phyloP scores from a whole-genome alignment of 2,888 invertebrate genomes.

The Dryococelus australis region DNA sequence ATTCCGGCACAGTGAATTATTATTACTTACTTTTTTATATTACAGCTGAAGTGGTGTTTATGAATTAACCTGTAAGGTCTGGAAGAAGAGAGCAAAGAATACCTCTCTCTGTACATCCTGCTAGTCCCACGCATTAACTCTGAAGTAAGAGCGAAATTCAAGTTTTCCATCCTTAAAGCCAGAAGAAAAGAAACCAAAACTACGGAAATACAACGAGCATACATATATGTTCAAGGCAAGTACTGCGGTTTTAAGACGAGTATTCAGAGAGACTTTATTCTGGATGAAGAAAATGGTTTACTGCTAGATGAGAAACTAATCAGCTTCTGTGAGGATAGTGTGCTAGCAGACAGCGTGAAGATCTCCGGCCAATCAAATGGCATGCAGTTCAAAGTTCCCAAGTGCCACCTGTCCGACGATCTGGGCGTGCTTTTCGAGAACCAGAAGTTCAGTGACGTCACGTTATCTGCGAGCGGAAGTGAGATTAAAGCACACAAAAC shows the following conservation, averaged over 20 bases:
- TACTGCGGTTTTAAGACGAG: constrained; percentile 99
- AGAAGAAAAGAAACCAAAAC: constrained; percentile 99
- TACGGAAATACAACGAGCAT: constrained; percentile 95
- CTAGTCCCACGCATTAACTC: constrained; percentile 99
- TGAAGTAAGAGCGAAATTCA: constrained; percentile 99
- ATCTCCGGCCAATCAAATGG: constrained; percentile 98
- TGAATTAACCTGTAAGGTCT: constrained; percentile 99
- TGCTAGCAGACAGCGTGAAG: constrained; percentile 99
- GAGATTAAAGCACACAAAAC: constrained; percentile 98
- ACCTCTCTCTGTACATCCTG: constrained; percentile 97
- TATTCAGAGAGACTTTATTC: constrained; percentile 96
- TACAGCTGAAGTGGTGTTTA: no score
- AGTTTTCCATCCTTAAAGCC: constrained; percentile 99
- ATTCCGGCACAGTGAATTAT: no score
- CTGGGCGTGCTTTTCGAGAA: constrained; percentile 94
- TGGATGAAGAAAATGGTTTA: constrained; percentile 98
- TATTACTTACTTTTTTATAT: no score
- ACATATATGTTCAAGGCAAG: constrained; percentile 99
- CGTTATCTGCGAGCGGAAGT: constrained; percentile 88
- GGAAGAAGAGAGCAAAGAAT: constrained; percentile 99
- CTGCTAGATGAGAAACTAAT: constrained; percentile 99
- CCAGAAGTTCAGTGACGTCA: constrained; percentile 97
- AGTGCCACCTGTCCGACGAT: constrained; percentile 94
- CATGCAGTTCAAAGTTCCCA: constrained; percentile 96
- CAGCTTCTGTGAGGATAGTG: constrained; percentile 95